Evolutionary conservation across 2,113 vertebrate genomes (phyloP), one percentile per base, ranked within the genome.

Genomic region (Cynocephalus volans): DNA sequence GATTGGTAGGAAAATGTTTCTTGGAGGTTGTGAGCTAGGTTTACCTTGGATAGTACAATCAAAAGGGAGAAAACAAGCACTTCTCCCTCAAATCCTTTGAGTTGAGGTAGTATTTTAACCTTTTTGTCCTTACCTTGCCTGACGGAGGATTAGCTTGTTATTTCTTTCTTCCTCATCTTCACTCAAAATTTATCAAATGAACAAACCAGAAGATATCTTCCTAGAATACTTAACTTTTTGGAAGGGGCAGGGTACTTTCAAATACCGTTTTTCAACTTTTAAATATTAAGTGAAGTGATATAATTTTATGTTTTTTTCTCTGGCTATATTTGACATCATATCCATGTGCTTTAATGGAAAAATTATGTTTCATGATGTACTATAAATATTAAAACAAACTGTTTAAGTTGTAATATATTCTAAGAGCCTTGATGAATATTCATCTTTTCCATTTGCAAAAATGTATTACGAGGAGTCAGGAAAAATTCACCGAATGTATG

Each of bases 381-480:
- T 97, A 96, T 97, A 97, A 97, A 98, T 98, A 97, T 93, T 97
- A 97, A 97, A 97, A 77, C 64, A 96, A 97, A 96, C 89, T 97
- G 84, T 94, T 98, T 94, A 96, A 97, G 85, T 64, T 85, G 56
- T 93, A 98, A 96, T 97, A 85, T 91, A 97, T 98, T 97, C 96
- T 94, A 64, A 97, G 79, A 95, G 28, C 70, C 70, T 95, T 94
- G 88, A 97, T 98, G 97, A 98, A 98, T 98, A 98, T 97, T 98
- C 97, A 97, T 97, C 79, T 95, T 97, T 96, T 96, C 19, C n/a
- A 45, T 97, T 97, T 98, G 88, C 86, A 93, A 96, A 96, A 96
- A 85, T 92, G 91, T 76, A 87, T 97, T 95, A 95, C 96, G 93
- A 95, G 64, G 85, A 97, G 73, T 93, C 92, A 94, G 90, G 73